Evolutionary conservation across 2,113 vertebrate genomes (phyloP).

Genomic region (Mystacornis crossleyi): DNA sequence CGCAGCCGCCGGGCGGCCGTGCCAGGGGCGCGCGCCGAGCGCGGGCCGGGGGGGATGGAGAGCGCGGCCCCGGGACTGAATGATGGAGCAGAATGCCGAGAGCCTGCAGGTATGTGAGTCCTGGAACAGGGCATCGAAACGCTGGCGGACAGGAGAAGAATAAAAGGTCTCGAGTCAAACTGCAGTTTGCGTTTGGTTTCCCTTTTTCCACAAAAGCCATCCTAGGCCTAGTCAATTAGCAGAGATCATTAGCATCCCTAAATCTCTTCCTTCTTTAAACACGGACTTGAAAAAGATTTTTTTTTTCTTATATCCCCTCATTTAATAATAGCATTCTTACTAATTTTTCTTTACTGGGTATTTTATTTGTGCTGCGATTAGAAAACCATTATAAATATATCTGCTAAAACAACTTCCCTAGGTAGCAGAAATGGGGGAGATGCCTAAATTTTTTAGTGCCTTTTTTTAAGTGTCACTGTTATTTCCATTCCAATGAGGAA

Average conservation of each 20-base stretch:
- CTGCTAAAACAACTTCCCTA: background rate
- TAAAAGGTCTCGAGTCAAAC: background rate
- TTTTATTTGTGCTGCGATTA: background rate
- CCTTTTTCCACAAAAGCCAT: background rate
- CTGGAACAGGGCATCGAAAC: background rate
- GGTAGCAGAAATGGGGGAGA: background rate
- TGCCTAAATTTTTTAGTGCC: background rate
- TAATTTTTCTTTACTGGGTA: background rate
- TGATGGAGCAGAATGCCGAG: slow-evolving; percentile 70
- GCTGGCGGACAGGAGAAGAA: background rate
- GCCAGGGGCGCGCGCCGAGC: background rate
- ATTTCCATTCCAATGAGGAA: background rate
- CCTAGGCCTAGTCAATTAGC: background rate
- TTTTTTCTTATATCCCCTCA: background rate
- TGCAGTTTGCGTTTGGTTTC: background rate
- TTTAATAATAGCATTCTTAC: background rate
- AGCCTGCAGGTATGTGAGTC: slow-evolving; percentile 77
- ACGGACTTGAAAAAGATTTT: background rate
- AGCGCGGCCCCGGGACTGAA: slow-evolving; percentile 66
- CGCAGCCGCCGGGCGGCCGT: background rate
- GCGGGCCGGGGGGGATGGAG: slow-evolving; percentile 77
- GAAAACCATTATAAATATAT: background rate
- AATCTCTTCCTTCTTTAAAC: background rate
- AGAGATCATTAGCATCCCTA: background rate
- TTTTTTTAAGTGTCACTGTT: background rate